phyloP scores from a whole-genome alignment of 2,888 invertebrate genomes.

The Parnassius mnemosyne region DNA sequence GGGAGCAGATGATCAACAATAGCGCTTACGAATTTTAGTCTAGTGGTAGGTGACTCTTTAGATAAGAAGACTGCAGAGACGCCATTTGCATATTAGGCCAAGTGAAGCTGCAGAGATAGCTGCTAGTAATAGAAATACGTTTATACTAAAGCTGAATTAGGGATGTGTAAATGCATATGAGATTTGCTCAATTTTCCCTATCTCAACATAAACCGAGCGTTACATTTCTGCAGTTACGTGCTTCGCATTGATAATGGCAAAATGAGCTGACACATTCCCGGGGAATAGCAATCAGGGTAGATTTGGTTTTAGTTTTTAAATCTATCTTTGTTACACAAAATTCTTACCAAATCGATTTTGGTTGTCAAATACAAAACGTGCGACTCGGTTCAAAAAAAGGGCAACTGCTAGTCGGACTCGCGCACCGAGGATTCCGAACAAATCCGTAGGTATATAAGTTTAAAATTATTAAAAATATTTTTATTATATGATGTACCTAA shows the following conservation, averaged over 20 bases:
- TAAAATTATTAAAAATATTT: too few species aligned
- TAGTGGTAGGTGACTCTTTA: background rate
- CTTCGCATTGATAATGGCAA: constrained; percentile 14
- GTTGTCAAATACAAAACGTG: constrained; percentile 1
- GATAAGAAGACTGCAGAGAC: constrained; percentile 7
- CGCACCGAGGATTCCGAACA: too few species aligned
- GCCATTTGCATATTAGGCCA: background rate
- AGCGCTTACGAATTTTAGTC: too few species aligned
- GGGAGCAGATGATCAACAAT: too few species aligned
- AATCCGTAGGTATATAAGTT: too few species aligned
- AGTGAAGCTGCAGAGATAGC: constrained; percentile 13
- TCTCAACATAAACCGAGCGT: constrained; percentile 19
- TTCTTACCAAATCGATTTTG: constrained; percentile 12
- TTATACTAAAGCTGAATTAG: constrained; percentile 21
- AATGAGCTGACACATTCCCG: constrained; percentile 16
- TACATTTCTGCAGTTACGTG: constrained; percentile 19
- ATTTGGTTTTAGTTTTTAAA: constrained; percentile 23
- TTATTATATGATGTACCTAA: too few species aligned
- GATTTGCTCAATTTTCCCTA: constrained; percentile 24
- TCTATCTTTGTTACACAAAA: constrained; percentile 12
- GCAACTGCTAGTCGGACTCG: too few species aligned
- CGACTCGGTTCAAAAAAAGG: background rate
- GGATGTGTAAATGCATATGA: constrained; percentile 26
- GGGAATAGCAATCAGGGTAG: constrained; percentile 12
- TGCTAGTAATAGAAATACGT: constrained; percentile 19